Conservation (phyloP, 2,113 vertebrate species). For the Vulpes vulpes region DNA sequence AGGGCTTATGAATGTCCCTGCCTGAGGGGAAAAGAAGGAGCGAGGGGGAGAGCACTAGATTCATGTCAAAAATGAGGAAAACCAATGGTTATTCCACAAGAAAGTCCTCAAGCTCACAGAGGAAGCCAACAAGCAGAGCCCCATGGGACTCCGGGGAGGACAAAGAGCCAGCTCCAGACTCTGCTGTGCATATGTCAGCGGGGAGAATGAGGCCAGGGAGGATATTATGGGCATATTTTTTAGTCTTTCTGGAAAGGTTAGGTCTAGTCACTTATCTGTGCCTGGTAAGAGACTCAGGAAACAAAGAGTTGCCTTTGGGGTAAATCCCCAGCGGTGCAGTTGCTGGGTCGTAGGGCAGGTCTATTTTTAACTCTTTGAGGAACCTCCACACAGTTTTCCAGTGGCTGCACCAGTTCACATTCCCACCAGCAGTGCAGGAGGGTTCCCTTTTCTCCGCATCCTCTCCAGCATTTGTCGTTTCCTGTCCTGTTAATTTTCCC, state of each 20-base stretch:
- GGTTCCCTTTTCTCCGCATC: too few relatives aligned
- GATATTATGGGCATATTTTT: accelerated
- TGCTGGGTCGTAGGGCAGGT: too few relatives aligned
- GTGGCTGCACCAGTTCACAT: too few relatives aligned
- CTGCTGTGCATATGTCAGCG: background rate
- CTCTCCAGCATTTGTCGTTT: too few relatives aligned
- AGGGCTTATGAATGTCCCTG: background rate
- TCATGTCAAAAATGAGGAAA: background rate
- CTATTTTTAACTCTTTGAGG: too few relatives aligned
- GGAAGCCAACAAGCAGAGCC: background rate
- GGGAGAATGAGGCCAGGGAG: background rate
- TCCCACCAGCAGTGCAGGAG: too few relatives aligned
- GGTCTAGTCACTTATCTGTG: background rate
- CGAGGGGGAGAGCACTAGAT: background rate
- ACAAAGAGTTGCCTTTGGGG: too few relatives aligned
- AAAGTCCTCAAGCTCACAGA: background rate
- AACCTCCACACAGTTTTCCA: too few relatives aligned
- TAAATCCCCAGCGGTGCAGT: too few relatives aligned
- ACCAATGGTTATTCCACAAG: background rate
- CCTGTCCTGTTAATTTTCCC: too few relatives aligned
- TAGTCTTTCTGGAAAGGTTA: background rate
- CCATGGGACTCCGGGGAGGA: background rate
- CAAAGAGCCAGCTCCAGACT: background rate
- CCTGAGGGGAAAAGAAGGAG: background rate
- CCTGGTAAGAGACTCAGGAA: background rate